Base-by-base conservation (phyloP, 2,888 invertebrate genomes). In the Gastracanthus pulcherrimus region DNA sequence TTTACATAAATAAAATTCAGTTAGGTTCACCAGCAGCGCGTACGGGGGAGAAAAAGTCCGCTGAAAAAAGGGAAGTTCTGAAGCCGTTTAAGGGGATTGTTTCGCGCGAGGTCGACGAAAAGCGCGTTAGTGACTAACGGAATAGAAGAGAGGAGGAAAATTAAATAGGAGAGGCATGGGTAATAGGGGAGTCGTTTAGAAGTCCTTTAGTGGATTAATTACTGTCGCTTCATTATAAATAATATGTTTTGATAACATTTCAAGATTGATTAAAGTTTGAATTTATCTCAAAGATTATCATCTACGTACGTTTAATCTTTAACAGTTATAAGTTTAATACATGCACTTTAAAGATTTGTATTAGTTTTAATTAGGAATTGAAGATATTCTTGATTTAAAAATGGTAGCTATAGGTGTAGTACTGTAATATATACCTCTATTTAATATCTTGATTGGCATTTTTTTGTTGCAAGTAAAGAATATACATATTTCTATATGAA, bases 81-180 rank as follows among this genome's bases (percentile, higher is more conserved):
- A 55, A 55, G 41, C 71, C 45, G 60, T 77, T 74, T 45, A 74
- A 31, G 38, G 69, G 41, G 55, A 78, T 77, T 70, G 64, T 67
- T 38, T 74, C 31, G 4, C 9, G 38, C n/a, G 26, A 6, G 11
- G n/a, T 11, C 4, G n/a, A 66, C 26, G 51, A 7, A 71, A 79
- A 76, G 84, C 84, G 84, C 84, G 23, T 81, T 81, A 45, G 38
- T 29, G 19, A 45, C 41, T 76, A 66, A 71, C 26, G 5, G 45
- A 81, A 66, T 71, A 55, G n/a, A 67, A 74, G 29, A 48, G n/a
- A 84, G 82, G 84, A 76, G 84, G 82, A 84, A 88, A 88, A 85
- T 87, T 85, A 86, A 87, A 72, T 58, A 58, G 4, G 13, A 76
- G 26, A 36, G 26, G 13, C 2, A 23, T 34, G 23, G 19, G 9